Base-by-base conservation (phyloP, 2,113 vertebrate species). In the Atrichornis clamosus region DNA sequence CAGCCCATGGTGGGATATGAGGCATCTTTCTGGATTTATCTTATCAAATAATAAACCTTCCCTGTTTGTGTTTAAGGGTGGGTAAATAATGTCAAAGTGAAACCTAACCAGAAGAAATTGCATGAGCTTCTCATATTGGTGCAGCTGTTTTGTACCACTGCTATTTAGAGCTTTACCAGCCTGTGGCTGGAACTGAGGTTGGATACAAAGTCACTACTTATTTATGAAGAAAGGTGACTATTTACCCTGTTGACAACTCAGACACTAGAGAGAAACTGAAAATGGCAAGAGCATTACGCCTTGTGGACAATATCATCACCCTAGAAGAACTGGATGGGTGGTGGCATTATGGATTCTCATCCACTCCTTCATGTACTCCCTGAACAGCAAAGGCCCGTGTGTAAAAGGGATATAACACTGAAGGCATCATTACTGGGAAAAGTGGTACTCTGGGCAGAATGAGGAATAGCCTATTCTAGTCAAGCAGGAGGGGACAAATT, bases 1-100 rank as follows among this genome's bases (percentile, higher is more conserved):
- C 13, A 7, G 24, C 70, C 14, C 22, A 22, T 15, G 33, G 37
- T 52, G 37, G 20, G 39, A 86, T 27, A 41, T 1, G 11, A 60
- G 7, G 9, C 13, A 37, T 15, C 50, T 35, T 82, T 87, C 39
- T 63, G 69, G 47, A 74, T 56, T 28, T 22, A 6, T 35, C 60
- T 73, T 72, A 95, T 93, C 90, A 96, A 97, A 95, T 87, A 96
- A 94, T 90, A 93, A 90, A 87, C 70, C 53, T 91, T 94, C 85
- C 75, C 53, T 90, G 59, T 84, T 92, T 93, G 81, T 62, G 53
- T 90, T 95, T 89, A 84, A 97, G 87, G 68, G 64, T 88, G 42
- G 84, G 62, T 81, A 97, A 97, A 94, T 90, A 97, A 92, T 60
- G 78, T 70, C 78, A 83, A 74, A 96, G 86, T 73, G 85, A 95